phyloP scores from a whole-genome alignment of 2,113 vertebrate species.

The Camelus dromedarius region DNA sequence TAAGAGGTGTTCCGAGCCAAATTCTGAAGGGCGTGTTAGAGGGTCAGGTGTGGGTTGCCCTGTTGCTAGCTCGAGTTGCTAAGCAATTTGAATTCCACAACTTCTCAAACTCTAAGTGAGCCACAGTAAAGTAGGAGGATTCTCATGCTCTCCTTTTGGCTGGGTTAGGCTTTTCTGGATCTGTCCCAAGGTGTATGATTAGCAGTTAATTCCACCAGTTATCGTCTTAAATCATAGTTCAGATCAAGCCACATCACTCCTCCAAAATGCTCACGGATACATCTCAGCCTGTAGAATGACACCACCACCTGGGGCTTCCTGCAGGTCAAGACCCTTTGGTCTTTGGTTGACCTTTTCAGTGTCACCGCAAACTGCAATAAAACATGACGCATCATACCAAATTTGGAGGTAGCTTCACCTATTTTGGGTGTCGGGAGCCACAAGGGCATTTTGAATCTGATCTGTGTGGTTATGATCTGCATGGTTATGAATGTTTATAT shows the following conservation, averaged over 20 bases:
- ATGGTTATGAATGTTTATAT: neutral
- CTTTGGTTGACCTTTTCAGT: neutral
- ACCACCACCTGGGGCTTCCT: accelerated
- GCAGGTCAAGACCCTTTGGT: accelerated
- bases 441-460: accelerated
- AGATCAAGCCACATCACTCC: neutral
- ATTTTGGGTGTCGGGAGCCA: accelerated
- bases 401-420: neutral
- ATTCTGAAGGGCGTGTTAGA: accelerated
- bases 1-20: accelerated
- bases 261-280: accelerated
- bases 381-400: accelerated
- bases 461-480: accelerated
- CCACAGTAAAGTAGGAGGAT: neutral
- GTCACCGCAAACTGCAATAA: no score
- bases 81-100: neutral
- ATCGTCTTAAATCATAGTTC: neutral
- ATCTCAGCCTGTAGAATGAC: accelerated
- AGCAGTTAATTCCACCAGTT: neutral
- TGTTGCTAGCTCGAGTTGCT: accelerated
- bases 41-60: no score
- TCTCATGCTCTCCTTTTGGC: neutral
- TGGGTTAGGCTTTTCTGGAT: neutral
- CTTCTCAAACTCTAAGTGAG: neutral
- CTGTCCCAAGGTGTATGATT: neutral